phyloP scores from a whole-genome alignment of 2,113 vertebrate species.

The Seriola rivoliana region DNA sequence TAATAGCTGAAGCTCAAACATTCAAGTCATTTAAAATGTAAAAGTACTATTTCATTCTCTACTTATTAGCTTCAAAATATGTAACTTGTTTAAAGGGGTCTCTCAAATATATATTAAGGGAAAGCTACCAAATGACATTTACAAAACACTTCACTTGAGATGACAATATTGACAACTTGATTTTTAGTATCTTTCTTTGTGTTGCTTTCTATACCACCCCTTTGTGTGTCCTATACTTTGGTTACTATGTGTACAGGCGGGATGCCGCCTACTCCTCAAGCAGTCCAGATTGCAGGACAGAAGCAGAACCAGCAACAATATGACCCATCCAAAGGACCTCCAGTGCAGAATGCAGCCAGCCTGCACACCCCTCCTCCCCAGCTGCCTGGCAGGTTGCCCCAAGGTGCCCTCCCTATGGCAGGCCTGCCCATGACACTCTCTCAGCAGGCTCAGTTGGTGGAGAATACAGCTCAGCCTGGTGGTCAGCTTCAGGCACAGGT shows the following conservation, averaged over 20 bases:
- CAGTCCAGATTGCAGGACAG: constrained; percentile 86
- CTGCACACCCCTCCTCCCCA: constrained; percentile 88
- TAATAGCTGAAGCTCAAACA: constrained; percentile 60
- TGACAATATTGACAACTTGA: not conserved
- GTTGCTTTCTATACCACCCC: constrained; percentile 58
- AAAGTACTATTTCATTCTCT: constrained; percentile 23
- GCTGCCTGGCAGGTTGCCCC: constrained; percentile 87
- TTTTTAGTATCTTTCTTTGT: constrained; percentile 54
- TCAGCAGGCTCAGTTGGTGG: constrained; percentile 87
- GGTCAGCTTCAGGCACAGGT: constrained; percentile 86
- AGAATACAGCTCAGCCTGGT: constrained; percentile 76
- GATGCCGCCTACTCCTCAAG: constrained; percentile 87
- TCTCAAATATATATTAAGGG: constrained; percentile 60
- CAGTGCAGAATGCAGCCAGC: constrained; percentile 89
- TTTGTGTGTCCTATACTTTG: constrained; percentile 67
- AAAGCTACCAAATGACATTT: constrained; percentile 36
- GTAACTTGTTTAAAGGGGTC: constrained; percentile 43
- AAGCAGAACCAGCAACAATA: constrained; percentile 90
- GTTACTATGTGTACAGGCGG: constrained; percentile 84
- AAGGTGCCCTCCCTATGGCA: constrained; percentile 83
- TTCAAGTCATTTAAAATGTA: constrained; percentile 21
- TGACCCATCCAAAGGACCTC: constrained; percentile 93
- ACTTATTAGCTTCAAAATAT: constrained; percentile 29
- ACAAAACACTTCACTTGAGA: constrained; percentile 19
- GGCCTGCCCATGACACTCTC: constrained; percentile 86